Evolutionary conservation across 2,113 vertebrate genomes (phyloP), one percentile per base, ranked within the genome.

Genomic region (Gopherus flavomarginatus): DNA sequence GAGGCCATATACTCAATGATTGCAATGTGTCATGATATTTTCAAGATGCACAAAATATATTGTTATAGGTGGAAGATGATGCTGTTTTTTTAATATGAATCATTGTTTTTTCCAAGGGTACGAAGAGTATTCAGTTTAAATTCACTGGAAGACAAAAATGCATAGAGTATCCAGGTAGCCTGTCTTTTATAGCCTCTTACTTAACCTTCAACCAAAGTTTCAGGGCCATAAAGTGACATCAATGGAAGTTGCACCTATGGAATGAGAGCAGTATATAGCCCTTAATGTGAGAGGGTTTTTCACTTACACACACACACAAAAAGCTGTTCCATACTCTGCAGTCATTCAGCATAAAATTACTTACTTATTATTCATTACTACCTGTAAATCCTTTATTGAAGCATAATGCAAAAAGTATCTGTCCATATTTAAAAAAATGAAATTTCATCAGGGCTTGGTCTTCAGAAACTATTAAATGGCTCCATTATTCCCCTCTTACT

Each of bases 21-120:
- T 92, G 95, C 95, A 95, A 94, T 86, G 93, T 97, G 96, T 97
- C 97, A 97, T 95, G 98, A 97, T 96, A 97, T 97, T 98, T 97
- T 98, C 94, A 97, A 98, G 97, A 97, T 95, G 87, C 94, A 96
- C 94, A 95, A 98, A 95, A 98, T 91, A 92, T 96, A 91, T 97
- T 96, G 96, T 92, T 92, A 91, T 85, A 88, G 92, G 95, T 90
- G 31, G 94, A 85, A 16, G 78, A 96, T 96, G 79, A 88, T 47
- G 92, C 91, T 97, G 94, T 97, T 96, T 97, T 97, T 97, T 94
- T 88, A n/a, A 88, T 9, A 90, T 94, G 92, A 97, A 97, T 91
- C 95, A 95, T 96, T 78, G 78, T 91, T 90, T 85, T 83, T 22
- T 38, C 81, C 35, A 1, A 2, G 69, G 75, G 84, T 29, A 26